Evolutionary conservation across 2,113 vertebrate genomes (phyloP), one percentile per base, ranked within the genome.

Genomic region (Hemiprocne comata): DNA sequence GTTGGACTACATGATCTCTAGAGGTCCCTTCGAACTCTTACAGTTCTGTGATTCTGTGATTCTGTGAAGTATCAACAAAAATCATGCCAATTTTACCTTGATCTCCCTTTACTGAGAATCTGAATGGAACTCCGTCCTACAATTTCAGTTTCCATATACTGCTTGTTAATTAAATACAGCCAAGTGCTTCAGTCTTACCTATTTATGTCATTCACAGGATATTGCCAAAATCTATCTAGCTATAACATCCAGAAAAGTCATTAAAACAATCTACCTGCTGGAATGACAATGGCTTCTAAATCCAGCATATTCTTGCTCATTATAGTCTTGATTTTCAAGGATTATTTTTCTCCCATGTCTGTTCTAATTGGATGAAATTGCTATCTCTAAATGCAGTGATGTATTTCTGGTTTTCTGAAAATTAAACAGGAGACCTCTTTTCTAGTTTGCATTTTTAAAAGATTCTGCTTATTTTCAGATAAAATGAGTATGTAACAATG

Each of bases 201-300:
- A 36, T 48, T 83, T 38, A 61, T 67, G 51, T 93, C 71, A 72
- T 66, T 91, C 40, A 57, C 24, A 55, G 34, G 13, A 72, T 62
- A 74, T 26, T 85, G 57, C 40, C 75, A 94, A 79, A 95, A 62
- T 94, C 50, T 50, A 24, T 50, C 50, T 50, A 13, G 21, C 51
- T 75, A 13, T n/a, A 71, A 36, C 31, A 54, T 93, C 89, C 67
- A 91, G 62, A 77, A 61, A 84, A 91, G 70, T 81, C 76, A 87
- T 95, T 92, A 92, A 82, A 94, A 89, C 61, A 76, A 53, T 87
- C 23, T 91, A 38, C 44, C 58, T 89, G 26, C n/a, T 87, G 57
- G 46, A 85, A 71, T 78, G 17, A 65, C 26, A 86, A 74, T 66
- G 44, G 10, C 24, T 78, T 82, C 26, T 58, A n/a, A n/a, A 48